Evolutionary conservation across 2,113 vertebrate genomes (phyloP), one percentile per base, ranked within the genome.

Genomic region (Xyrauchen texanus): DNA sequence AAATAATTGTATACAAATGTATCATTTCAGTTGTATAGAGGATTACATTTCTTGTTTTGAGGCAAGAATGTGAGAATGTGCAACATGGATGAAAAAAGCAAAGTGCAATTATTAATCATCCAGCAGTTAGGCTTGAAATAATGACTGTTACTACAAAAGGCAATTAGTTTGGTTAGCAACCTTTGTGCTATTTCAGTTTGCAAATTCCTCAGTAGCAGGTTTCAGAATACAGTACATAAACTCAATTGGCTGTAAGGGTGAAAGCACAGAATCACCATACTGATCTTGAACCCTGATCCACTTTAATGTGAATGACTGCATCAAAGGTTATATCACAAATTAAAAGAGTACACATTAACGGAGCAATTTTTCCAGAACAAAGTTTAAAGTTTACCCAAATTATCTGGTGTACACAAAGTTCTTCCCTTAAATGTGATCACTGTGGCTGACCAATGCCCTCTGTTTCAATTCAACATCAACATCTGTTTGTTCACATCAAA

Each of bases 151-250:
- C 9, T 10, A 53, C 11, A 34, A 34, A 34, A 34, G 21, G 51
- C 10, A 2, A 57, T 5, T 13, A 2, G 7, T 15, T 70, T 57
- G 42, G 21, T 8, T 13, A 5, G 2, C n/a, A 45, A 15, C 53
- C 8, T 45, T 13, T 6, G 53, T 5, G 4, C 53, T 5, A 11
- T 34, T 57, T 45, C 51, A 52, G 51, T 7, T 52, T 57, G 0
- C 53, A 11, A 4, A 0, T 12, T 62, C 60, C 16, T 62, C n/a
- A 49, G 55, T 4, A 34, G 45, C 15, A 62, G 49, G 45, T 62
- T 74, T 61, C 45, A 49, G 12, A 16, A 62, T 12, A 61, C 57
- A 74, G 57, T 16, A 62, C 15, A 74, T 62, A 46, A 58, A 72
- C 45, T 58, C 10, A n/a, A 34, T 34, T 34, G 21, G 21, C n/a